phyloP scores from a whole-genome alignment of 30 jellyfish, hydroid and myxozoan species.

The Rhopilema esculentum region DNA sequence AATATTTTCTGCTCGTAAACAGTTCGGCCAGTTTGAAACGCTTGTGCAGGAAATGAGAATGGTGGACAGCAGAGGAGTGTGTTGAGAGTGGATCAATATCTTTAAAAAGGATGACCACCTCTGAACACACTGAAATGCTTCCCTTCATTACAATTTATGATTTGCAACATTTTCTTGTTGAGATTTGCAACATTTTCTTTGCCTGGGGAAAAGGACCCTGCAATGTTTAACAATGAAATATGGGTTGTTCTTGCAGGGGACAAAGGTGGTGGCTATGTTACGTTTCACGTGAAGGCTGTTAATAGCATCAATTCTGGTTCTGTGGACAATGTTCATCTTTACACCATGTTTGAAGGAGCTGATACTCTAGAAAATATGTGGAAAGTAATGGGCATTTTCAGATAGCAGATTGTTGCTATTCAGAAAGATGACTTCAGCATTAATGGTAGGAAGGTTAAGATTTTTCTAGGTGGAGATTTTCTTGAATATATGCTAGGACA shows the following conservation, averaged over 20 bases:
- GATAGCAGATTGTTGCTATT: background rate
- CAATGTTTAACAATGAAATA: conserved; percentile 17
- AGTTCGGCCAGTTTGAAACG: too few species aligned
- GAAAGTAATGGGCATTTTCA: conserved; percentile 10
- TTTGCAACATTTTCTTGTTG: background rate
- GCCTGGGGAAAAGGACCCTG: conserved; percentile 6
- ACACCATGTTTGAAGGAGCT: conserved; percentile 28
- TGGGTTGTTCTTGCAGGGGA: conserved; percentile 38
- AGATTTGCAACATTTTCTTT: background rate
- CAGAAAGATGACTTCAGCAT: conserved; percentile 5
- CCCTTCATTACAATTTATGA: conserved; percentile 9
- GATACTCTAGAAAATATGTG: conserved; percentile 32
- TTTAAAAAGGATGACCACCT: background rate
- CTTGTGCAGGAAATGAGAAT: too few species aligned
- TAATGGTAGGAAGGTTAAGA: conserved; percentile 19
- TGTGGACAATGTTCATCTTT: conserved; percentile 28
- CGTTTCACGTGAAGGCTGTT: background rate
- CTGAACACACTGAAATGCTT: conserved; percentile 11
- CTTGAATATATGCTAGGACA: conserved; percentile 20
- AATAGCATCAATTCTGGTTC: conserved; percentile 10
- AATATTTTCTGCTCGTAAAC: too few species aligned
- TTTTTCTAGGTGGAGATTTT: conserved; percentile 28
- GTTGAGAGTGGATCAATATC: background rate
- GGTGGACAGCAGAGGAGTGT: background rate
- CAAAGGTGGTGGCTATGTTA: conserved; percentile 16